Base-by-base conservation (phyloP, 2,113 vertebrate species). In the Gallinago media region DNA sequence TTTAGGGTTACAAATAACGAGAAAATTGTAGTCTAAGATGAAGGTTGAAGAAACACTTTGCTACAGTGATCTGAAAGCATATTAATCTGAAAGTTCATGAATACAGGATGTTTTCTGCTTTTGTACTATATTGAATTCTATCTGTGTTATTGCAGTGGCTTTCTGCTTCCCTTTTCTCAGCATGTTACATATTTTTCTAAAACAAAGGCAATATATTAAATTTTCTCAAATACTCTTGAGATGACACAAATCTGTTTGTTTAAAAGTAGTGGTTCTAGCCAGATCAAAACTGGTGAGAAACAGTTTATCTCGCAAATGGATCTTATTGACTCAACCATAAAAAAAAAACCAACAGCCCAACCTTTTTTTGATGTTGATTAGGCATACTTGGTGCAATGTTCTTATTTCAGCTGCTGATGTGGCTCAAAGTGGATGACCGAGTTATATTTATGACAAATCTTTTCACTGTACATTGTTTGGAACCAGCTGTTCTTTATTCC, bases 141-240 rank as follows among this genome's bases (percentile, higher is more conserved):
- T 36, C 31, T 58, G 12, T n/a, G 11, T 50, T 73, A 52, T 15
- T 55, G 17, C 7, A 15, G 40, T n/a, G 32, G 18, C 4, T 85
- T 84, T 81, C 27, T 42, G 40, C 40, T 68, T 89, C 26, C 4
- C 3, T 87, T 89, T 77, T 80, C 12, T 27, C 38, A 73, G 3
- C 12, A 14, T 15, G 3, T 42, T 38, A 42, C n/a, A 52, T 34
- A 5, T 40, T 75, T 79, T 29, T 61, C n/a, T 75, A 12, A 78
- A 81, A 32, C 0, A 19, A 15, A 44, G 44, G 6, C 14, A 40
- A 9, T 76, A 23, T 8, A n/a, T 26, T 18, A 15, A 0, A 15
- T 68, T 88, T 71, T 50, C 29, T 17, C 2, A 18, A 58, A 47
- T 56, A 16, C 15, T 62, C 5, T 31, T 47, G 17, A 78, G 42